Evolutionary conservation across 2,888 invertebrate genomes (phyloP).

Genomic region (Drosophila quasianomalipes): DNA sequence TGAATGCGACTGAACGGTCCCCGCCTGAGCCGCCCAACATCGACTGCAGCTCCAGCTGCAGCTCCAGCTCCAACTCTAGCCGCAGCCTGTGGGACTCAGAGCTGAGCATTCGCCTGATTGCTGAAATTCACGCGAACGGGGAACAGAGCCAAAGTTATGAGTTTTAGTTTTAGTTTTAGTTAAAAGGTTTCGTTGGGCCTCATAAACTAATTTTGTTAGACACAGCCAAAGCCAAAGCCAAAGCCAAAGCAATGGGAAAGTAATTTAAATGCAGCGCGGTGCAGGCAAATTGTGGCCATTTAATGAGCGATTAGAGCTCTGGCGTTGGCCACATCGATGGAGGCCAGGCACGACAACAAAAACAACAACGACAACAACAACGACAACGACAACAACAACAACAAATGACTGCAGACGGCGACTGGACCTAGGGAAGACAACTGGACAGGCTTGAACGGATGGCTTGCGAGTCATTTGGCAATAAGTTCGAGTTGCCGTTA

Average conservation of each 20-base stretch:
- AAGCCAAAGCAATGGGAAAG: constrained; percentile 69
- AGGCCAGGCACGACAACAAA: constrained; percentile 64
- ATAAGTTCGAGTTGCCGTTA: constrained; percentile 64
- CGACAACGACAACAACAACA: neutral
- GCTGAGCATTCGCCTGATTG: constrained; percentile 62
- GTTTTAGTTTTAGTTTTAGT: constrained; percentile 76
- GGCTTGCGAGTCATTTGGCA: constrained; percentile 50
- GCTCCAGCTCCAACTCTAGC: constrained; percentile 1
- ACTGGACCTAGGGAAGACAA: neutral
- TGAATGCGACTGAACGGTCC: constrained; percentile 66
- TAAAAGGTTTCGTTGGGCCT: constrained; percentile 74
- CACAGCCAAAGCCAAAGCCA: constrained; percentile 33
- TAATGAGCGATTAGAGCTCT: constrained; percentile 77
- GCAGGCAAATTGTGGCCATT: constrained; percentile 75
- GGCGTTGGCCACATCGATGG: constrained; percentile 59
- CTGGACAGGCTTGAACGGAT: constrained; percentile 1
- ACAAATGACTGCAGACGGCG: constrained; percentile 8
- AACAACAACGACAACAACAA: constrained; percentile 1
- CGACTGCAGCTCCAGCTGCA: neutral
- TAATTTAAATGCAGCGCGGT: constrained; percentile 76
- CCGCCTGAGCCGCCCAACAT: constrained; percentile 24
- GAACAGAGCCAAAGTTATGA: constrained; percentile 66
- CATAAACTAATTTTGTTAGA: constrained; percentile 73
- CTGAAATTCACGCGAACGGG: constrained; percentile 71
- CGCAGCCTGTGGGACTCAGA: constrained; percentile 50